A percentile compares a stretch with the other conserved stretches of the same genome.
Evolutionary conservation across 2,797 vertebrate genomes (phyloP).

Genomic region (Thaleichthys pacificus): DNA sequence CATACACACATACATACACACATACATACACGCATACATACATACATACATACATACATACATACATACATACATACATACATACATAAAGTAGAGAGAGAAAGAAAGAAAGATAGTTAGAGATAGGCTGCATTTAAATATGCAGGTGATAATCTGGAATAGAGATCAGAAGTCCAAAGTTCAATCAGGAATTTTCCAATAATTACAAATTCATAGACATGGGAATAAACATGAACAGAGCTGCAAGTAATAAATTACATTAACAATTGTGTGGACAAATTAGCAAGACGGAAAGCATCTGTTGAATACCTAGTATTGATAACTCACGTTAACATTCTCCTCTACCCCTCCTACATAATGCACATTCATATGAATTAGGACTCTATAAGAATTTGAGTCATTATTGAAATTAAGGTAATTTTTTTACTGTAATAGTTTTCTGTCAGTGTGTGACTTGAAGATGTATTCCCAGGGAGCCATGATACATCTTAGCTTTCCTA

Average conservation of each 20-base stretch:
- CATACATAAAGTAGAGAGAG: background rate
- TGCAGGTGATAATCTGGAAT: background rate
- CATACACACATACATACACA: too few species aligned
- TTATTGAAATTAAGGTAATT: conserved; percentile 48
- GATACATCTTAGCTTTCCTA: conserved; percentile 55
- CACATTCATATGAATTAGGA: background rate
- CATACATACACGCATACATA: too few species aligned
- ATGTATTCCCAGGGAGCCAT: conserved; percentile 49
- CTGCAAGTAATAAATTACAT: conserved; percentile 50
- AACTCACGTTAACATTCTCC: conserved; percentile 49
- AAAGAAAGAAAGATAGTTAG: conserved; percentile 13
- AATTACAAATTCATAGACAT: conserved; percentile 66
- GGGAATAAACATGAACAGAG: conserved; percentile 57
- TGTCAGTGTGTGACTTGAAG: conserved; percentile 32
- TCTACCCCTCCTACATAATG: too few species aligned
- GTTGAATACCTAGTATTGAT: conserved; percentile 54
- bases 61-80: too few species aligned
- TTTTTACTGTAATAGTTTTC: conserved; percentile 45
- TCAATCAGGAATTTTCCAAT: conserved; percentile 28
- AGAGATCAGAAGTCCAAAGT: background rate
- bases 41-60: too few species aligned
- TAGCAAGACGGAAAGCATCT: conserved; percentile 55
- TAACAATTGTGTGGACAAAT: conserved; percentile 59
- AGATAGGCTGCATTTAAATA: background rate
- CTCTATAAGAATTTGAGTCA: conserved; percentile 28